Evolutionary conservation across 1,140 invertebrate species (phyloP).

Genomic region (Drosophila navojoa): DNA sequence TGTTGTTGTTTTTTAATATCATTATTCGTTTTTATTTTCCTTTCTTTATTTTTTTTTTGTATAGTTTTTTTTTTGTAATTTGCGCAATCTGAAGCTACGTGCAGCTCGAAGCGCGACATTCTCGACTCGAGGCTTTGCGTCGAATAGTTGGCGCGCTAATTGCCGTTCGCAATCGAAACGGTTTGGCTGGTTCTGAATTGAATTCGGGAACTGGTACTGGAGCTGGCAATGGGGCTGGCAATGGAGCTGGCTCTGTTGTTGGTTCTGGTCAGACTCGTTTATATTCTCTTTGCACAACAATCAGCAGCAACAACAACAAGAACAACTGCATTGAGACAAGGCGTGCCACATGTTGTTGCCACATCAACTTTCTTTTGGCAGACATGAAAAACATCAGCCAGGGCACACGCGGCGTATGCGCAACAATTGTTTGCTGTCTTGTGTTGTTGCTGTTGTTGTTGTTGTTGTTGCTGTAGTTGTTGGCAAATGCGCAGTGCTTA

Average conservation of each 20-base stretch:
- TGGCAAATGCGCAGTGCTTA: constrained; percentile 12
- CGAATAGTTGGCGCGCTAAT: constrained; percentile 34
- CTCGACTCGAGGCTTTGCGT: not conserved
- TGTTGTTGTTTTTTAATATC: not conserved
- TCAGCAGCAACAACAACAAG: too few species aligned
- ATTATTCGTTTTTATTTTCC: too few species aligned
- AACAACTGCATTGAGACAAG: not conserved
- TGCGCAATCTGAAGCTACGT: constrained; percentile 35
- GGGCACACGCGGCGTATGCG: constrained; percentile 58
- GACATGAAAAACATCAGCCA: constrained; percentile 27
- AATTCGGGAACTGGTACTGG: not conserved
- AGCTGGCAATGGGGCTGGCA: too few species aligned
- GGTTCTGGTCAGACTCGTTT: constrained; percentile 69
- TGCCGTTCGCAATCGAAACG: constrained; percentile 27
- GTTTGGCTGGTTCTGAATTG: constrained; percentile 14
- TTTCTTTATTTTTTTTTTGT: not conserved
- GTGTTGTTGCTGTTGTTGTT: too few species aligned
- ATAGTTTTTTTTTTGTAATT: too few species aligned
- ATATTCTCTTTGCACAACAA: not conserved
- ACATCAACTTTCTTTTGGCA: constrained; percentile 34
- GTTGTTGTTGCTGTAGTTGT: constrained; percentile 5
- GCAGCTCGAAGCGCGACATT: not conserved
- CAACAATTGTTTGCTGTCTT: constrained; percentile 38
- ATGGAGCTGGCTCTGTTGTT: not conserved
- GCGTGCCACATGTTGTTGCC: constrained; percentile 43